These are phyloP conservation scores for Aplocera efformata DNA, from an alignment of 2,888 invertebrate genomes.

Conservation along the genomic window DNA sequence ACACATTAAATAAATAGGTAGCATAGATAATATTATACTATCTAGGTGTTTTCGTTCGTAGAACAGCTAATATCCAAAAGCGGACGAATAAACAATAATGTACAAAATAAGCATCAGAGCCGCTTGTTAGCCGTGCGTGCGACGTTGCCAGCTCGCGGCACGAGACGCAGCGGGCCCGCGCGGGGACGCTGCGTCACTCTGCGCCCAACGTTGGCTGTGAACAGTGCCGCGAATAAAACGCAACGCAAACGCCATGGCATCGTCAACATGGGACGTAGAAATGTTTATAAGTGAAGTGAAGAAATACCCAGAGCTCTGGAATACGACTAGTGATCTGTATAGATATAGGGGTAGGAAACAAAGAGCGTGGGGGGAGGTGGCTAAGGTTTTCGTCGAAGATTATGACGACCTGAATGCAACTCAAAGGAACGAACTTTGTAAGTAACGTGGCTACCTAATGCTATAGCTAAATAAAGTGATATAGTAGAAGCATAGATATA, in stretches of 20 bases:
- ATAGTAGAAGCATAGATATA: no score
- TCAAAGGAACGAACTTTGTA: conserved; percentile 56
- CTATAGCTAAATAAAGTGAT: no score
- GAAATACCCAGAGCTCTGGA: conserved; percentile 59
- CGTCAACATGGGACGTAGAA: conserved; percentile 39
- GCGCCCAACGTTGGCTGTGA: conserved; percentile 40
- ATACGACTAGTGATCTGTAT: conserved; percentile 46
- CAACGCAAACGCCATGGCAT: conserved; percentile 32
- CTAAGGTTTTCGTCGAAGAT: conserved; percentile 49
- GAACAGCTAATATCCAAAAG: no score
- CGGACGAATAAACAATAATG: no score
- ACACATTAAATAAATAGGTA: no score
- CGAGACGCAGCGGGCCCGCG: conserved; percentile 54
- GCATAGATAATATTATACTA: no score
- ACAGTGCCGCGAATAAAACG: conserved; percentile 36
- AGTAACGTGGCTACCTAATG: conserved; percentile 34
- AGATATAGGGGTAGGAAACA: conserved; percentile 44
- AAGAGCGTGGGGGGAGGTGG: conserved; percentile 55
- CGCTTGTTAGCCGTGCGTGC: conserved; percentile 29
- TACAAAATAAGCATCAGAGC: no score
- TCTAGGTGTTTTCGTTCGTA: no score
- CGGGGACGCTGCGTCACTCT: conserved; percentile 51
- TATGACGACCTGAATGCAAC: conserved; percentile 46
- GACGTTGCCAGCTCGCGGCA: conserved; percentile 45
- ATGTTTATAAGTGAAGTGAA: conserved; percentile 59